Evolutionary conservation across 2,113 vertebrate species (phyloP).

Genomic region (Gallinago paraguaiae): DNA sequence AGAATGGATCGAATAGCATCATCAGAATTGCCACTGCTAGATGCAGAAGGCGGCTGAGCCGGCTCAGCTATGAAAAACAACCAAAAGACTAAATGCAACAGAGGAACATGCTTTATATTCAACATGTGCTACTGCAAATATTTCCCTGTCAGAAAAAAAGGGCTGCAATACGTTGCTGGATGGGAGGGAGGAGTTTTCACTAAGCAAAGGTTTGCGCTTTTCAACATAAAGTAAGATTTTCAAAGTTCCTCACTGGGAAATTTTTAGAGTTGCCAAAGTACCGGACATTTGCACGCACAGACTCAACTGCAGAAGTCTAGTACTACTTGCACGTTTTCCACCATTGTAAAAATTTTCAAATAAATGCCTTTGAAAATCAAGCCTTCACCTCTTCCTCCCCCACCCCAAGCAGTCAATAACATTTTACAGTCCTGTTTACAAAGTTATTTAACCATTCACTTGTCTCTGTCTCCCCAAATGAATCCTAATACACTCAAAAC

Average conservation of each 20-base stretch:
- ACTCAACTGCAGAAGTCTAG: neutral
- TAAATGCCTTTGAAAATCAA: conserved; percentile 49
- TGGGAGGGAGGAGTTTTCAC: conserved; percentile 2
- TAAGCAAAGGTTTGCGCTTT: neutral
- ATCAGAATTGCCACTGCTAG: conserved; percentile 84
- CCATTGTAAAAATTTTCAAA: neutral
- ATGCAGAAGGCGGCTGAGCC: conserved; percentile 82
- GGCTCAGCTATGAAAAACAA: conserved; percentile 80
- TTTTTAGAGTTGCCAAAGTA: neutral
- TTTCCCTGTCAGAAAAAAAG: neutral
- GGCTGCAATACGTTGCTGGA: conserved; percentile 17
- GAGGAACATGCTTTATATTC: conserved; percentile 53
- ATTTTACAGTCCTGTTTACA: neutral
- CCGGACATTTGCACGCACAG: neutral
- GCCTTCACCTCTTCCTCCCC: neutral
- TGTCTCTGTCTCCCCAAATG: neutral
- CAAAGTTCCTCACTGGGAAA: conserved; percentile 13
- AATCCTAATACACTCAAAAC: neutral
- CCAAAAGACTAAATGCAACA: conserved; percentile 65
- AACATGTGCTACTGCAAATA: conserved; percentile 42
- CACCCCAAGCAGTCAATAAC: neutral
- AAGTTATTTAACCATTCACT: conserved; percentile 35
- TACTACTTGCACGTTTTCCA: neutral
- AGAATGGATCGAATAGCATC: conserved; percentile 95
- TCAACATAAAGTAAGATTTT: conserved; percentile 18